These are phyloP conservation scores for Orchesella cincta DNA, from an alignment of 1,140 invertebrate species.

Conservation along the genomic window DNA sequence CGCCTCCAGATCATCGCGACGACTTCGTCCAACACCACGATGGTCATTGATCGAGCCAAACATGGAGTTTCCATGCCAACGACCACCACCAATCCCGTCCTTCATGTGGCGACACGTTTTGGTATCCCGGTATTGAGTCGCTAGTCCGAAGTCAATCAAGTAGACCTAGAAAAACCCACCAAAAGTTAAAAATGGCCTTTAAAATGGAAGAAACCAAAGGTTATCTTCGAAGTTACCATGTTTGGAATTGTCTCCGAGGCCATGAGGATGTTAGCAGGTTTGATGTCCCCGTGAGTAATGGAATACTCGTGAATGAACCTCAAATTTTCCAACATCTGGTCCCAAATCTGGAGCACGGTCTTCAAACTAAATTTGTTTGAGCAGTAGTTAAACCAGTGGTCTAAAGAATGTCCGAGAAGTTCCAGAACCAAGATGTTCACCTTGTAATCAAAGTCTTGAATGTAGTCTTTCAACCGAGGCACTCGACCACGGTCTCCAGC, in stretches of 20 bases:
- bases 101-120: not conserved
- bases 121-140: slow-evolving; percentile 46
- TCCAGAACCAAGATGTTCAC: not conserved
- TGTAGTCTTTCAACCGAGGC: too few relatives aligned
- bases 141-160: slow-evolving; percentile 68
- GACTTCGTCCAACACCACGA: slow-evolving; percentile 66
- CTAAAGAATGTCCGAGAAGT: not conserved
- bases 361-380: not conserved
- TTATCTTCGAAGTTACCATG: too few relatives aligned
- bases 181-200: too few relatives aligned
- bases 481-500: too few relatives aligned
- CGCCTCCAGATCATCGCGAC: slow-evolving; percentile 94
- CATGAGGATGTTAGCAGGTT: too few relatives aligned
- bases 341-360: not conserved
- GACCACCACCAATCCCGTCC: too few relatives aligned
- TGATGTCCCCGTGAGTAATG: not conserved
- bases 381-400: not conserved
- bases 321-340: not conserved
- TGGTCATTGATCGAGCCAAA: slow-evolving; percentile 97
- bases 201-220: too few relatives aligned
- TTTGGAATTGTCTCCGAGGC: too few relatives aligned
- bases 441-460: too few relatives aligned
- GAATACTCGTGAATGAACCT: not conserved
- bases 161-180: too few relatives aligned
- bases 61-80: slow-evolving; percentile 91